Conservation (phyloP, 2,888 invertebrate genomes). For the Apamea monoglypha region DNA sequence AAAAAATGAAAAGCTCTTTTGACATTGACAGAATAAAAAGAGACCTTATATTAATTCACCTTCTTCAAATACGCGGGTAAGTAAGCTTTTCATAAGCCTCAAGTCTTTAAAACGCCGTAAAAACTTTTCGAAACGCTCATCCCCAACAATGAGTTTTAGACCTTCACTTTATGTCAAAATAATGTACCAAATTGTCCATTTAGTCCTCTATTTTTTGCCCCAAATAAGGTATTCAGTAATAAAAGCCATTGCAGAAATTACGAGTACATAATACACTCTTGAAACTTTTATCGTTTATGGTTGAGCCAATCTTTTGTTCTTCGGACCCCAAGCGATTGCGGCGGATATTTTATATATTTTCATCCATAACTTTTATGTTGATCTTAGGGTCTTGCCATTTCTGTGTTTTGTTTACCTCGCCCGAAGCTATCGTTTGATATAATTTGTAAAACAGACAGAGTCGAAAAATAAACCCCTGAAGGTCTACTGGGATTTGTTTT, state of each 20-base stretch:
- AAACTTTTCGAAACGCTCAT: constrained; percentile 28
- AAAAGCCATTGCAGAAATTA: constrained; percentile 49
- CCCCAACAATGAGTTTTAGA: constrained; percentile 32
- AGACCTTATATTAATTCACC: constrained; percentile 5
- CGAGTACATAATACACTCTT: constrained; percentile 42
- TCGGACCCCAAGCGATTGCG: constrained; percentile 23
- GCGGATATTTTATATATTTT: constrained; percentile 39
- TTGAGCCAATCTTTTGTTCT: constrained; percentile 62
- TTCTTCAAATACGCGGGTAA: constrained; percentile 9
- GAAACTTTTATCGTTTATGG: constrained; percentile 61
- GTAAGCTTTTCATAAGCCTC: constrained; percentile 28
- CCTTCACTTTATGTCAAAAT: constrained; percentile 33
- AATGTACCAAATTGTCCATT: constrained; percentile 42
- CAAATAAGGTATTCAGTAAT: constrained; percentile 30
- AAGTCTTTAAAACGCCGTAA: constrained; percentile 28
- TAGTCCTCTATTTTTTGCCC: constrained; percentile 25
- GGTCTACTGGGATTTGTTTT: constrained; percentile 5
- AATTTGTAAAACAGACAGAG: constrained; percentile 38
- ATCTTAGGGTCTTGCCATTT: constrained; percentile 40
- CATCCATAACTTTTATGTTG: constrained; percentile 44
- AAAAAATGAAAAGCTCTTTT: background rate
- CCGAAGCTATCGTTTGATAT: constrained; percentile 36
- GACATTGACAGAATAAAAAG: background rate
- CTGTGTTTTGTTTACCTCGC: constrained; percentile 43
- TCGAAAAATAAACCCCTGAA: constrained; percentile 11